phyloP scores from a whole-genome alignment of 2,797 vertebrate species.

The Muscicapa striata region DNA sequence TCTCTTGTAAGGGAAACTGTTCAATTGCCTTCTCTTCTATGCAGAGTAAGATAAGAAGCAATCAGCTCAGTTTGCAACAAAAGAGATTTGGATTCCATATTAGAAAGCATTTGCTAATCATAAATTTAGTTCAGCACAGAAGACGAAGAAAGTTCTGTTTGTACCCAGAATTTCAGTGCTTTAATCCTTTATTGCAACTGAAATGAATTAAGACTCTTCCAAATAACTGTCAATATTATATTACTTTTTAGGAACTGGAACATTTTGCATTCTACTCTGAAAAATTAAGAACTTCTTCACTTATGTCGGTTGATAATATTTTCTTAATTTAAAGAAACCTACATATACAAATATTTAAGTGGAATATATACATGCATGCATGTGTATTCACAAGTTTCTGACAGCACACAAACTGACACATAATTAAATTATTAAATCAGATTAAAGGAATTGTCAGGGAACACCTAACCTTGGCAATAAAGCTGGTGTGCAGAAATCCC shows the following conservation, averaged over 20 bases:
- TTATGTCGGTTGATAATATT: background rate
- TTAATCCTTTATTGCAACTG: background rate
- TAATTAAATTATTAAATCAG: slow-evolving; percentile 80
- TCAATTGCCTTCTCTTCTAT: fast-evolving
- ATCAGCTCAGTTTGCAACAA: background rate
- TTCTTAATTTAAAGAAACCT: slow-evolving; percentile 18
- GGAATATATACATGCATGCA: background rate
- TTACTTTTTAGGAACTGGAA: background rate
- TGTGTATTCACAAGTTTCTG: background rate
- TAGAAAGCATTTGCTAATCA: background rate
- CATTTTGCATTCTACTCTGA: background rate
- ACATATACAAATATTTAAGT: background rate
- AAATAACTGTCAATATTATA: background rate
- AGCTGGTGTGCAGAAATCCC: slow-evolving; percentile 74
- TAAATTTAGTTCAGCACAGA: background rate
- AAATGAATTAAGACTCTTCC: background rate
- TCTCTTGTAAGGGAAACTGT: background rate
- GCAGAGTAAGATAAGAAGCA: background rate
- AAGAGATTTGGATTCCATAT: background rate
- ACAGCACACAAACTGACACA: slow-evolving; percentile 49
- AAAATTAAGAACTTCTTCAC: background rate
- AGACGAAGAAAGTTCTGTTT: background rate
- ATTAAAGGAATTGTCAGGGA: slow-evolving; percentile 77
- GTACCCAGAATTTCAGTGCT: background rate
- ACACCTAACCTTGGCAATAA: slow-evolving; percentile 73